These are phyloP conservation scores for Nannospalax galili DNA, from an alignment of 2,113 vertebrate species.

Conservation along the genomic window DNA sequence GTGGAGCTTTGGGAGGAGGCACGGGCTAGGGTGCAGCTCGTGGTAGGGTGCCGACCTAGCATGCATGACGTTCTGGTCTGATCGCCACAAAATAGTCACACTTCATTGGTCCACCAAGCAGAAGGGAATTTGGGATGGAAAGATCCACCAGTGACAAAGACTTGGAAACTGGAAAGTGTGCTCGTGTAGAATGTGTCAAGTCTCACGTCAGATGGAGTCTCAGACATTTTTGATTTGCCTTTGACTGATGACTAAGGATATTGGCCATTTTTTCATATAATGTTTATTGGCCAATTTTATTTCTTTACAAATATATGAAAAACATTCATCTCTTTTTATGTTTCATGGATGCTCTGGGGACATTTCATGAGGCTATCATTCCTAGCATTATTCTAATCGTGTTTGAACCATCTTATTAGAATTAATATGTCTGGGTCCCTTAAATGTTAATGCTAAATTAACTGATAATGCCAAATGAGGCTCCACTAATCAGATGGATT, in stretches of 20 bases:
- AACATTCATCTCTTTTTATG: not conserved
- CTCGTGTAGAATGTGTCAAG: not conserved
- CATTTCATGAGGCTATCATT: not conserved
- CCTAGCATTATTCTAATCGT: not conserved
- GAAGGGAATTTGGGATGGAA: not conserved
- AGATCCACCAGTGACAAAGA: not conserved
- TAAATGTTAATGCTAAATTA: conserved; percentile 18
- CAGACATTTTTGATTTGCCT: not conserved
- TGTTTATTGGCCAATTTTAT: not conserved
- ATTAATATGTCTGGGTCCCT: not conserved
- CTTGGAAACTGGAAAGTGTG: not conserved
- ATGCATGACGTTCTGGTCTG: not conserved
- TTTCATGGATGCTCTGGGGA: not conserved
- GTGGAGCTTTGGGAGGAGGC: not conserved
- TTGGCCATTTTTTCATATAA: not conserved
- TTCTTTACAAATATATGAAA: not conserved
- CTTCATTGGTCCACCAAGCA: not conserved
- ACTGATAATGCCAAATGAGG: not conserved
- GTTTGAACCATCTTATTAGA: conserved; percentile 37
- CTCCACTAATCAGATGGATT: not conserved
- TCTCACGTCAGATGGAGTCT: not conserved
- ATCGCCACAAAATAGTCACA: not conserved
- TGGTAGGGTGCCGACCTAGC: not conserved
- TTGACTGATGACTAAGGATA: not conserved
- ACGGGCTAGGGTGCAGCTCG: not conserved